Evolutionary conservation across 2,888 invertebrate species (phyloP), one percentile per base, ranked within the genome.

Genomic region (Protula sp.): DNA sequence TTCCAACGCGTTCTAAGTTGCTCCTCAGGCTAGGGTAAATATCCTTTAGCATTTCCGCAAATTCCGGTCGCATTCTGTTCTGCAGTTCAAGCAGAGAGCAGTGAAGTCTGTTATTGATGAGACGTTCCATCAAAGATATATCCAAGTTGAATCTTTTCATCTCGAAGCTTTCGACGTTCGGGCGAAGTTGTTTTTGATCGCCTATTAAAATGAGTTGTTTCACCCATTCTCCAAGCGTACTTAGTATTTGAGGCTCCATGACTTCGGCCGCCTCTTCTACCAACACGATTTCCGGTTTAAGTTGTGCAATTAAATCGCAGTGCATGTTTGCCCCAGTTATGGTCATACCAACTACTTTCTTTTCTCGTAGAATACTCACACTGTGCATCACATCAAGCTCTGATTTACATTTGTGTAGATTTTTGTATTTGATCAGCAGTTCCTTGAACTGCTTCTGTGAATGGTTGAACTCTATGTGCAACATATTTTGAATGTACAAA

Each of bases 261-360:
- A 65, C 65, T 29, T 65, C 65, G 1, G 61, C 65, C 2, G 65
- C 65, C 31, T 65, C 64, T 55, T 65, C 65, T 2, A 65, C 61
- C 0, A 65, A 14, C 2, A 65, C 56, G 1, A 64, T 56, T 5
- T 50, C 61, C 5, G 65, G 63, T 14, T 38, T 55, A 1, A 64
- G n/a, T n/a, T 47, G n/a, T 14, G 22, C 14, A n/a, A 65, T 47
- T 9, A 65, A 47, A 30, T 45, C 3, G 5, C 55, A 31, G 45
- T 65, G 26, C 24, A 65, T 58, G 50, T 57, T 64, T 9, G 65
- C 65, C 14, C 65, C 65, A 50, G 65, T 64, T 2, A 65, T 59
- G 3, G 65, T 65, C 65, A 65, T 63, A n/a, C 61, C 65, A 38
- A 65, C 28, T 14, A 65, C 45, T 31, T 58, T 45, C 38, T 14